phyloP scores from a whole-genome alignment of 2,888 invertebrate species.

The Daptonema setosum region DNA sequence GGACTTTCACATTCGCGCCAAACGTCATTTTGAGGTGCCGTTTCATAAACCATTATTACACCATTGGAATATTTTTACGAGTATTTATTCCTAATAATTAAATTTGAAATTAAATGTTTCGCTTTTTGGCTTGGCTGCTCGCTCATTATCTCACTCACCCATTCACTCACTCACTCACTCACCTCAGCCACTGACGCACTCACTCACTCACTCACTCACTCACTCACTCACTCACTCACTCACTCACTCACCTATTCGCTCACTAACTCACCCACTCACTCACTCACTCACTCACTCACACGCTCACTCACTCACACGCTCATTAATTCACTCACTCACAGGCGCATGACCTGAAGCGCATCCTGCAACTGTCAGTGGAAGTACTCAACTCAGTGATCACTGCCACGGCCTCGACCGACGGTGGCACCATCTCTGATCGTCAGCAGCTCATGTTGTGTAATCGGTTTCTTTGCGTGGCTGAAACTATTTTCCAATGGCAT shows the following conservation, averaged over 20 bases:
- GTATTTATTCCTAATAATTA: background rate
- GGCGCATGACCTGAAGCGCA: slow-evolving; percentile 50
- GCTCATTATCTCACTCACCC: too few relatives aligned
- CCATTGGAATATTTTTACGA: background rate
- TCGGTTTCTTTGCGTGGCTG: slow-evolving; percentile 45
- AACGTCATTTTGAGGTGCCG: slow-evolving; percentile 54
- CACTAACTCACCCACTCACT: too few relatives aligned
- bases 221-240: too few relatives aligned
- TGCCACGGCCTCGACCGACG: slow-evolving; percentile 25
- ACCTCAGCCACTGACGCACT: too few relatives aligned
- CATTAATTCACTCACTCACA: too few relatives aligned
- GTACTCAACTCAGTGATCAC: slow-evolving; percentile 40
- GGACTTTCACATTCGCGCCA: slow-evolving; percentile 63
- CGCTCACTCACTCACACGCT: too few relatives aligned
- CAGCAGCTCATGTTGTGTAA: slow-evolving; percentile 4
- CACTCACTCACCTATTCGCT: too few relatives aligned
- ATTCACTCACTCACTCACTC: too few relatives aligned
- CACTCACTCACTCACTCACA: too few relatives aligned
- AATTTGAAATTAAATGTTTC: background rate
- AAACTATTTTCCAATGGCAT: slow-evolving; percentile 57
- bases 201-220: too few relatives aligned
- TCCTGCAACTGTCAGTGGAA: slow-evolving; percentile 50
- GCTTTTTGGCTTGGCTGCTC: too few relatives aligned
- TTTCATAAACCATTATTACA: background rate
- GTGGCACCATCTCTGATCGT: slow-evolving; percentile 13